Evolutionary conservation across 30 jellyfish, hydroid and myxozoan species (phyloP), one percentile per base, ranked within the genome.

Genomic region (Aurelia sp.): DNA sequence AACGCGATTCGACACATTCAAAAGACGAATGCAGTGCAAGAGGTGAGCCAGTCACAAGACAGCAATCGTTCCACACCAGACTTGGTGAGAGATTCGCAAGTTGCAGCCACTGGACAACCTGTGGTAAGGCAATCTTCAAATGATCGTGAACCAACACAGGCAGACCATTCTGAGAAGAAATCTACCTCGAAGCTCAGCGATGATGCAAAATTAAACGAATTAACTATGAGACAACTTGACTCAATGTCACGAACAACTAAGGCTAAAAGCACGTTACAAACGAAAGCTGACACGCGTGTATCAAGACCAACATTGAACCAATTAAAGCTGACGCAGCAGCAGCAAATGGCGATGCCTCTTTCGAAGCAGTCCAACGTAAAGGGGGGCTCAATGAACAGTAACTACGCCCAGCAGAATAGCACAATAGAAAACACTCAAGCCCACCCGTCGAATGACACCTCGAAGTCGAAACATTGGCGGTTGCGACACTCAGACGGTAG

Each of bases 281-380:
- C 86, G 73, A 94, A 94, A 61, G 63, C 95, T 7, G 97, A 94
- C 67, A 78, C 83, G 12, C 89, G 84, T 44, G 83, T 71, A n/a
- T 22, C 96, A 11, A 89, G 94, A 73, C 99, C 97, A 19, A 88
- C 97, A n/a, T 69, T 94, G 33, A 94, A 94, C 72, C 97, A 94
- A 63, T 73, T 94, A 15, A 94, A 94, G 66, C 59, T 76, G 30
- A 94, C 82, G 37, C 97, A 80, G 81, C 97, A 96, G 64, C 96
- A 89, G 51, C 99, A 94, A 52, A 94, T 89, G 96, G 77, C 66
- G 13, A 84, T 40, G 19, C 76, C 57, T 62, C 51, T 33, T 37
- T 22, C 81, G 27, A 37, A 17, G 21, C 77, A 60, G 68, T 65
- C 41, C 10, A 48, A 72, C 59, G 35, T 74, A 74, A 74, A 51